Conservation (phyloP, 2,113 vertebrate species). For the Alexandromys fortis region DNA sequence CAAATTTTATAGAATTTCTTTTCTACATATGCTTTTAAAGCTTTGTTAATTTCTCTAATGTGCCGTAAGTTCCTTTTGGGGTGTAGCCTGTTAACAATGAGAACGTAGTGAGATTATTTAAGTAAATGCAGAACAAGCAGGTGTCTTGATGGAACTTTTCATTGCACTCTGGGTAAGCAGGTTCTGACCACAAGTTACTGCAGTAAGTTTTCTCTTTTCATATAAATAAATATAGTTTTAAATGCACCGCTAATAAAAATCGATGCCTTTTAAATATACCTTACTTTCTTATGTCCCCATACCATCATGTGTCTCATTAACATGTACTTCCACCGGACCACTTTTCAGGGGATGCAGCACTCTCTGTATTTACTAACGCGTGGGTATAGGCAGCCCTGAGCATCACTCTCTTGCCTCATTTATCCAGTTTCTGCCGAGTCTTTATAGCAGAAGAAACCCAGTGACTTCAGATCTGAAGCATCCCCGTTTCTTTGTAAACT, state of each 20-base stretch:
- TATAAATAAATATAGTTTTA: not conserved
- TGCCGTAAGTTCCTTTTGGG: not conserved
- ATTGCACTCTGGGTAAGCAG: not conserved
- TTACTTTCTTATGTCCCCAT: not conserved
- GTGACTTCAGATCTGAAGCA: not conserved
- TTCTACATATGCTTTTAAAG: not conserved
- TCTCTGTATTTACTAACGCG: not conserved
- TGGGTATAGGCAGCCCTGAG: not conserved
- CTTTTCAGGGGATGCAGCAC: not conserved
- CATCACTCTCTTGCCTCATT: not conserved
- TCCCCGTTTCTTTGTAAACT: not conserved
- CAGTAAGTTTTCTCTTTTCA: not conserved
- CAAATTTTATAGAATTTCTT: not conserved
- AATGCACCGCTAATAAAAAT: not conserved
- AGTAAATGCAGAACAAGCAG: not conserved
- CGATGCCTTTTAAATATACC: not conserved
- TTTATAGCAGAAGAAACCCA: constrained; percentile 6
- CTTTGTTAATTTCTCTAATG: constrained; percentile 11
- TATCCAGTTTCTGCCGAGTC: not conserved
- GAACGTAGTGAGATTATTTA: not conserved
- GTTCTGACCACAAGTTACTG: not conserved
- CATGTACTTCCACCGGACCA: not conserved
- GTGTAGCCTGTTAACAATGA: not conserved
- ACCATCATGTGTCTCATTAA: not conserved
- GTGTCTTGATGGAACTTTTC: not conserved